Base-by-base conservation (phyloP, 1,140 invertebrate genomes). In the Dolichoris vasculosae region DNA sequence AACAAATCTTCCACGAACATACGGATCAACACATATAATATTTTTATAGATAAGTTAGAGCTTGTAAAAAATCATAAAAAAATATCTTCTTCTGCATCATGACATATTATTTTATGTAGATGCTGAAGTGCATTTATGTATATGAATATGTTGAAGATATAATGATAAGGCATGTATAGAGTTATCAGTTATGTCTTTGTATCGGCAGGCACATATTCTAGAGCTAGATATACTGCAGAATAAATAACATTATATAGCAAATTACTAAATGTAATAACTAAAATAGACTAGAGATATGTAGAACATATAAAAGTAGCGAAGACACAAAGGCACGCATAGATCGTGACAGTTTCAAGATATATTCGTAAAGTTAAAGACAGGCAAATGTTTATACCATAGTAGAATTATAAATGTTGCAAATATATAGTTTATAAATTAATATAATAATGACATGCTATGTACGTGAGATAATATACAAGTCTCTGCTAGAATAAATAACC, bases 151-250 rank as follows among this genome's bases (percentile, higher is more conserved):
- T 79, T 63, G 59, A 71, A 48, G 48, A 23, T 82, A n/a, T n/a
- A n/a, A n/a, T n/a, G n/a, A n/a, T n/a, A n/a, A n/a, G n/a, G n/a
- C n/a, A n/a, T n/a, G n/a, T n/a, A n/a, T 17, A 69, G 20, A 17
- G 26, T 59, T 71, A 73, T 43, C 11, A 55, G 35, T 26, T 26
- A 26, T 38, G 20, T 26, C 17, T 73, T 73, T 48, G 48, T 67
- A 55, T 75, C 76, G 13, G 83, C 83, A 78, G 75, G 83, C 75
- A 20, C 75, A 84, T 55, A 63, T 84, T 69, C 76, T 75, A 78
- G 75, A 46, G 46, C 75, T 78, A 84, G 23, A 84, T 26, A 69
- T 11, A 48, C 63, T 64, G 51, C 40, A 77, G 43, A n/a, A 63
- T 84, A 84, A 30, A 67, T 51, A 78, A 78, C 48, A 46, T 75